These are phyloP conservation scores for Apomyelois bistriatella DNA, from an alignment of 2,888 invertebrate genomes.

Conservation along the genomic window DNA sequence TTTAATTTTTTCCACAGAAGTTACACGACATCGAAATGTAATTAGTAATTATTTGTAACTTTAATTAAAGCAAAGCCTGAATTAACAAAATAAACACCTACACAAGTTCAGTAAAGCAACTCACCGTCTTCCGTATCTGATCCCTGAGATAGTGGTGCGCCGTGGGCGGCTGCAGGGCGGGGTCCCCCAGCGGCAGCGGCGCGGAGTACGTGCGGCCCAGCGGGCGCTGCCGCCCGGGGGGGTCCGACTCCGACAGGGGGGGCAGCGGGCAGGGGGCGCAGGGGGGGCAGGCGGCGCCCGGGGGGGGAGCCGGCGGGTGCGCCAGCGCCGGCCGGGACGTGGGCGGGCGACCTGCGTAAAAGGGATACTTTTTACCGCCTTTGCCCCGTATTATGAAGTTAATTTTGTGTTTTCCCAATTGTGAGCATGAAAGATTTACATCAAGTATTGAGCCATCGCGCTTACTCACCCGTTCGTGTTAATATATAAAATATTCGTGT, in stretches of 20 bases:
- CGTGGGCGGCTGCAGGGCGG: conserved; percentile 81
- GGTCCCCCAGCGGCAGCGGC: conserved; percentile 87
- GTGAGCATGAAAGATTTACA: too few species aligned
- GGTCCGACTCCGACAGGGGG: conserved; percentile 88
- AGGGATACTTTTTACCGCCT: conserved; percentile 1
- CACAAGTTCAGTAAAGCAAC: neutral
- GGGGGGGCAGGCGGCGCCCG: conserved; percentile 90
- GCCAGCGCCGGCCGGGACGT: conserved; percentile 77
- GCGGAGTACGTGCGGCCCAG: conserved; percentile 97
- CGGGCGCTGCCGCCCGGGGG: conserved; percentile 90
- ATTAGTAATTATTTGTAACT: too few species aligned
- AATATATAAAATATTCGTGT: too few species aligned
- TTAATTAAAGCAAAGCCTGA: too few species aligned
- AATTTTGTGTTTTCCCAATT: too few species aligned
- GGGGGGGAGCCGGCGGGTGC: conserved; percentile 87
- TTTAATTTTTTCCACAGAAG: too few species aligned
- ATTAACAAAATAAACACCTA: neutral
- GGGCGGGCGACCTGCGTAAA: conserved; percentile 76
- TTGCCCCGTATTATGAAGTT: too few species aligned
- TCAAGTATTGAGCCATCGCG: too few species aligned
- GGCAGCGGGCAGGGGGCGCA: conserved; percentile 82
- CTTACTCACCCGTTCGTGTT: too few species aligned
- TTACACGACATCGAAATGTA: too few species aligned
- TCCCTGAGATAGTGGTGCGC: conserved; percentile 85
- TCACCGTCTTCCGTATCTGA: conserved; percentile 91